Base-by-base conservation (phyloP, 2,888 invertebrate genomes). In the Bembecia ichneumoniformis region DNA sequence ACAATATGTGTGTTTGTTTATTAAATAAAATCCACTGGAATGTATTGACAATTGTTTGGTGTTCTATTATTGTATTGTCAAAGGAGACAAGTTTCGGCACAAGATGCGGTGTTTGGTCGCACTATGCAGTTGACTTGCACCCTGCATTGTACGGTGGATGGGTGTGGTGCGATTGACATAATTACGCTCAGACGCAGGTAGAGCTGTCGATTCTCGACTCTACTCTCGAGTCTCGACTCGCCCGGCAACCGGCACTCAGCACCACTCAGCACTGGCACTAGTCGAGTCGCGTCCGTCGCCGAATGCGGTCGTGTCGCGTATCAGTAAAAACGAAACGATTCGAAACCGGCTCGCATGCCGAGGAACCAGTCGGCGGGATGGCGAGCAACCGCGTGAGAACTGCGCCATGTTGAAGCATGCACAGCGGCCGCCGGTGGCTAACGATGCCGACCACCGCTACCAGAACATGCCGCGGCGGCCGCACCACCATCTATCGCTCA, bases 371-470 rank as follows among this genome's bases (percentile, higher is more conserved):
- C 79, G 78, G 72, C 75, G 74, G 68, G 74, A 83, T 83, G 84
- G 80, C 77, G 72, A 71, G 71, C 70, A 64, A 63, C 71, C 70
- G 77, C 71, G 77, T 75, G 73, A 77, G 76, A 74, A 71, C 68
- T 66, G 67, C 79, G 82, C 74, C 80, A 92, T 92, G 92, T 90
- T 92, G 89, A 92, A 92, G 84, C 92, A 92, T 87, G 92, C 92
- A 75, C 88, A 87, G 84, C 84, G 86, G 84, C 84, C 84, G 83
- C 82, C 84, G 71, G 78, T 83, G 81, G 82, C 81, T 60, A 82
- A 73, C 73, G 84, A 83, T 82, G 83, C 77, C 69, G 89, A 89
- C 66, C 86, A 82, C 70, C 83, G 87, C 62, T 87, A 88, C 77
- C 88, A 87, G 71, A 87, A 87, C 72, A 87, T 87, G 82, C 87